Conservation (phyloP, 2,797 vertebrate species). For the Heterohyrax brucei region DNA sequence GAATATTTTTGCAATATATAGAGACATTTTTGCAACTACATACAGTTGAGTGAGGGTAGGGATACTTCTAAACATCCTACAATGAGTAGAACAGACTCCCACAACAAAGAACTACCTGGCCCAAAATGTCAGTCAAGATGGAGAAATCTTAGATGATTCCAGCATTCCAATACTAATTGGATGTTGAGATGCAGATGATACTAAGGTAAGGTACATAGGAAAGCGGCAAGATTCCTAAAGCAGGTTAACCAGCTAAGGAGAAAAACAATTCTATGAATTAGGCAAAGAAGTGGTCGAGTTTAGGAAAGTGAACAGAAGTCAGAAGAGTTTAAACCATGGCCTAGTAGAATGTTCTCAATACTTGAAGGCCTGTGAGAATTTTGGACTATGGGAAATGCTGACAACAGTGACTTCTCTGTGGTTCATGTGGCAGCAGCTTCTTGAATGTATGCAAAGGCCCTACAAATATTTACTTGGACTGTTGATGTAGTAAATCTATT, state of each 20-base stretch:
- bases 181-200: background rate
- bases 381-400: background rate
- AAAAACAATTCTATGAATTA: background rate
- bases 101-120: background rate
- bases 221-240: background rate
- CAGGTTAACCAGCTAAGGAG: background rate
- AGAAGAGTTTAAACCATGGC: background rate
- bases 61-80: background rate
- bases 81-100: background rate
- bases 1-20: background rate
- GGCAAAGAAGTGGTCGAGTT: background rate
- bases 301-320: background rate
- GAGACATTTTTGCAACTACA: background rate
- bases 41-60: constrained; percentile 2
- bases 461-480: background rate
- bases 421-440: background rate
- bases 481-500: background rate
- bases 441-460: background rate
- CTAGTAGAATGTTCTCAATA: background rate
- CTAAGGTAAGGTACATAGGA: background rate
- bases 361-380: background rate
- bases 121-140: background rate
- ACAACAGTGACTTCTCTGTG: background rate
- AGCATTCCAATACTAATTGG: background rate
- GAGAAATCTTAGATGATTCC: background rate